Evolutionary conservation across 2,797 vertebrate genomes (phyloP), one percentile per base, ranked within the genome.

Genomic region (Pseudomugil tenellus): DNA sequence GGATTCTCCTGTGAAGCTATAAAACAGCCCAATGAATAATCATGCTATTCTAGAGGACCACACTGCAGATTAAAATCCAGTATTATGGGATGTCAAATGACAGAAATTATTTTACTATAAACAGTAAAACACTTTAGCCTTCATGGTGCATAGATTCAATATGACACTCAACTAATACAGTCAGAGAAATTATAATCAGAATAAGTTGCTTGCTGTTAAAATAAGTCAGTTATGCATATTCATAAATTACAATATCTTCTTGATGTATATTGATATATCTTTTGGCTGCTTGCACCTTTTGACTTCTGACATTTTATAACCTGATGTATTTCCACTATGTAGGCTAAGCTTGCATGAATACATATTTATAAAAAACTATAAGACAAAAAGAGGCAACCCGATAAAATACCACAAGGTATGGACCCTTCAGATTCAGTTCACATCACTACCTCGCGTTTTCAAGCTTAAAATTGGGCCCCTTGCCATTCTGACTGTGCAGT

Each of bases 291-390:
- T 57, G 60, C 79, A 55, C 4, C 9, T 58, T 51, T 64, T 70
- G 70, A 72, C 73, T 77, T 65, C 41, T 74, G 58, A 74, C 77
- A 72, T 79, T 68, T 55, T 57, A 63, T 58, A 79, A 79, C 72
- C 65, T 69, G 49, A 78, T 16, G 14, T 6, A 19, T 63, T 3
- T n/a, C 26, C 29, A 59, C 49, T 41, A 35, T 23, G 10, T 6
- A 31, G 67, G 61, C 64, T 26, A 16, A 56, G 39, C 5, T 28
- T 29, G 26, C 61, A 4, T 29, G 21, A 48, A 86, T 86, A 77
- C 67, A 89, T 85, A 89, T 87, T 81, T 58, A 86, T 72, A 69
- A 65, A n/a, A 68, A 62, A 72, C 79, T 10, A 43, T 37, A 32
- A 66, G 35, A 65, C 74, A 62, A 70, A n/a, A 70, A 60, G 60